phyloP scores from a whole-genome alignment of 2,888 invertebrate species.

The Chalcosyrphus nemorum region DNA sequence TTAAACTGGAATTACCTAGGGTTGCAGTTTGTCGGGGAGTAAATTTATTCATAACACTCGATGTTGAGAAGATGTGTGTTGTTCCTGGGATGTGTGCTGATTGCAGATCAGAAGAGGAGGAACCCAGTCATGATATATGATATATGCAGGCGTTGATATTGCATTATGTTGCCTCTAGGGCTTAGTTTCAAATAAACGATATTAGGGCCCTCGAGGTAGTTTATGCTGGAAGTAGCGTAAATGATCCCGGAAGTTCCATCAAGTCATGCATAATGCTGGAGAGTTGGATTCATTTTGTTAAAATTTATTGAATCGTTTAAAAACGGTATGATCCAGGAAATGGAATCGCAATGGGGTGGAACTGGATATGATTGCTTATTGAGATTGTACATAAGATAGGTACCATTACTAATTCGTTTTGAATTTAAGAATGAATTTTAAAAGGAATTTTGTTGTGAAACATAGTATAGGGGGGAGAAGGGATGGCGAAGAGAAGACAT shows the following conservation, averaged over 20 bases:
- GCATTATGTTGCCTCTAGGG: constrained; percentile 19
- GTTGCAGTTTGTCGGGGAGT: constrained; percentile 30
- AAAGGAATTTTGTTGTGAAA: too few species aligned
- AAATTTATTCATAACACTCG: constrained; percentile 69
- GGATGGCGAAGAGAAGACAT: too few species aligned
- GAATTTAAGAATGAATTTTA: too few species aligned
- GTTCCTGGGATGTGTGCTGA: constrained; percentile 41
- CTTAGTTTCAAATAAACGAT: constrained; percentile 26
- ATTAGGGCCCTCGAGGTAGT: constrained; percentile 14
- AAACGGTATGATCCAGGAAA: constrained; percentile 10
- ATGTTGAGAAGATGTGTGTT: constrained; percentile 26
- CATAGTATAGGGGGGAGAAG: too few species aligned
- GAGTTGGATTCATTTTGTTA: neutral
- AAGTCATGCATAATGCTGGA: neutral
- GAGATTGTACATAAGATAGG: too few species aligned
- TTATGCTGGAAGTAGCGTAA: constrained; percentile 9
- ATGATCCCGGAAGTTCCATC: constrained; percentile 54
- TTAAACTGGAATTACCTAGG: constrained; percentile 20
- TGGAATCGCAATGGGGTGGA: neutral
- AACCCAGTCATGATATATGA: constrained; percentile 46
- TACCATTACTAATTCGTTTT: too few species aligned
- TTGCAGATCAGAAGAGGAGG: constrained; percentile 40
- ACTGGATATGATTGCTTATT: too few species aligned
- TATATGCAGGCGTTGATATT: constrained; percentile 42
- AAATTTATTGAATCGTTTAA: constrained; percentile 20